Evolutionary conservation across 1,140 invertebrate genomes (phyloP).

Genomic region (Drosophila ogumai): DNA sequence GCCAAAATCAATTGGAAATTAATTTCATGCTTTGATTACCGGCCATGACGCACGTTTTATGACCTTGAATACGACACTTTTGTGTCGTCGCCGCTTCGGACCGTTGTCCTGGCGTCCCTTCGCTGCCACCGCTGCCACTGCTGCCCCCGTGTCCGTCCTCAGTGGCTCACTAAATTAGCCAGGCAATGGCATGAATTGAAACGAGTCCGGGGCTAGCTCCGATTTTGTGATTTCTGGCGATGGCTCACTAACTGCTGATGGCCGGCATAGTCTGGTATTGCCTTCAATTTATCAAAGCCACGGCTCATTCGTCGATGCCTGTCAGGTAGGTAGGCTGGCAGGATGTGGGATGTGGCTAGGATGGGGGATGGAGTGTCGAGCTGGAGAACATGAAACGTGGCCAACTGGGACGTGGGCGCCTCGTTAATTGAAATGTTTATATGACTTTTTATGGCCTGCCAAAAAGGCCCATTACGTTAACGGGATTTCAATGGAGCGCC

Average conservation of each 20-base stretch:
- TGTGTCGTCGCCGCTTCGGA: conserved; percentile 55
- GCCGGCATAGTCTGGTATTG: conserved; percentile 52
- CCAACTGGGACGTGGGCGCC: conserved; percentile 59
- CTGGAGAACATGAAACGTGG: conserved; percentile 22
- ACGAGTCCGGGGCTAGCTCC: conserved; percentile 41
- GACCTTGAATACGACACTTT: conserved; percentile 81
- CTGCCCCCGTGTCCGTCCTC: conserved; percentile 52
- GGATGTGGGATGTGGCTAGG: conserved; percentile 3
- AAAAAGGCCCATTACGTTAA: conserved; percentile 79
- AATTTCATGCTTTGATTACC: conserved; percentile 83
- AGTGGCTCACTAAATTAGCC: conserved; percentile 82
- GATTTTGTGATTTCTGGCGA: conserved; percentile 32
- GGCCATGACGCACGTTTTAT: conserved; percentile 82
- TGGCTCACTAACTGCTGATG: conserved; percentile 60
- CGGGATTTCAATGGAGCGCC: conserved; percentile 63
- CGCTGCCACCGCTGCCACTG: conserved; percentile 3
- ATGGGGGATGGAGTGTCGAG: neutral
- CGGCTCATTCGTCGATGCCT: conserved; percentile 72
- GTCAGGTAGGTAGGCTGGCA: conserved; percentile 52
- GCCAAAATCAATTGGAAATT: conserved; percentile 83
- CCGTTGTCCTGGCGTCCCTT: conserved; percentile 18
- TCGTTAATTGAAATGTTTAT: conserved; percentile 82
- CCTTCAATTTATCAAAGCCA: conserved; percentile 79
- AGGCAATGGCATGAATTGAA: conserved; percentile 81
- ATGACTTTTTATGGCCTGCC: conserved; percentile 81